phyloP scores from a whole-genome alignment of 2,797 vertebrate genomes.

The Phalloptychus januarius region DNA sequence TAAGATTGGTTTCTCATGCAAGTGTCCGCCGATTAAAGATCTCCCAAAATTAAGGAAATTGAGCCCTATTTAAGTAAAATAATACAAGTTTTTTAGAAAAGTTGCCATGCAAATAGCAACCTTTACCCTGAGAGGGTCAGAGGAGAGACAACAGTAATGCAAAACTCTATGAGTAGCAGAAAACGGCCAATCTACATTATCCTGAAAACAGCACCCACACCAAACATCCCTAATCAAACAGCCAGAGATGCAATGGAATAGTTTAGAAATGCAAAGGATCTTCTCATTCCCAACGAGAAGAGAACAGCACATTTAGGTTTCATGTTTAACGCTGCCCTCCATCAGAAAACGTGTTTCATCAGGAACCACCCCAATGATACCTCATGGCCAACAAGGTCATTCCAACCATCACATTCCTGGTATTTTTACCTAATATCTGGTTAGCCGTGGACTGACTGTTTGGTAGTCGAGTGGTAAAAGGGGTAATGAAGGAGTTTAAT shows the following conservation, averaged over 20 bases:
- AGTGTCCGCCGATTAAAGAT: too few species aligned
- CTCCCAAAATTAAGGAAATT: too few species aligned
- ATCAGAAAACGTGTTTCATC: slow-evolving; percentile 26
- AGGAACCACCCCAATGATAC: slow-evolving; percentile 16
- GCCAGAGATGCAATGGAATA: neutral
- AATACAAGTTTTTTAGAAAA: neutral
- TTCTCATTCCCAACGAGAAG: slow-evolving; percentile 14
- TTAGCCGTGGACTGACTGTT: slow-evolving; percentile 37
- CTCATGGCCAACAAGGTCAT: slow-evolving; percentile 25
- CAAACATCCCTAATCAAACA: neutral
- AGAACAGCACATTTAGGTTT: slow-evolving; percentile 39
- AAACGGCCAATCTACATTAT: too few species aligned
- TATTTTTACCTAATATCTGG: neutral
- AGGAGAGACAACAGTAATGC: too few species aligned
- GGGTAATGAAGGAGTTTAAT: slow-evolving; percentile 23
- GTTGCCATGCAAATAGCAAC: too few species aligned
- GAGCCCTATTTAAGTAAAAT: neutral
- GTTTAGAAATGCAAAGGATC: slow-evolving; percentile 13
- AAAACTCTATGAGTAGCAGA: too few species aligned
- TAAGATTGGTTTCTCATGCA: too few species aligned
- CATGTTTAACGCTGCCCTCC: neutral
- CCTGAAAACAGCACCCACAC: too few species aligned
- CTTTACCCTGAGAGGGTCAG: neutral
- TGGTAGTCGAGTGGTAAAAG: neutral
- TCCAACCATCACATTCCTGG: slow-evolving; percentile 43